Evolutionary conservation across 2,113 vertebrate species (phyloP).

Genomic region (Hyperoodon ampullatus): DNA sequence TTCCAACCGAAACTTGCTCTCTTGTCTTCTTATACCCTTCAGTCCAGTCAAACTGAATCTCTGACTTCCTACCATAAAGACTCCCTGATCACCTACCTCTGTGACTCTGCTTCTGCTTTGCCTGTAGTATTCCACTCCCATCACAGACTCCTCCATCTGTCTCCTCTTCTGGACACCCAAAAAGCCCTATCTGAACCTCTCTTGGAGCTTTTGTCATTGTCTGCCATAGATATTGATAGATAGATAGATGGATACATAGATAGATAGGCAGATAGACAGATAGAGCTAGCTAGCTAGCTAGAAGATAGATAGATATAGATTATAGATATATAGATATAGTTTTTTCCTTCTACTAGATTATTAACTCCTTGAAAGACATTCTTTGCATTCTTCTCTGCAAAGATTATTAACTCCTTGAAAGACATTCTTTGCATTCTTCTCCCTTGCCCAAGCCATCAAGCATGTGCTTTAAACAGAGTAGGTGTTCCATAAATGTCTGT

Average conservation of each 20-base stretch:
- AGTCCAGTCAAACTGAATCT: rapidly evolving
- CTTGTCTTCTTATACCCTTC: not conserved
- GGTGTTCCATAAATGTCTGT: not conserved
- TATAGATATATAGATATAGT: too few relatives aligned
- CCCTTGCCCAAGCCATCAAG: not conserved
- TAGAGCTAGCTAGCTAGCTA: not conserved
- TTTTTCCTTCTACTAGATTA: not conserved
- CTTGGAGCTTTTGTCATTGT: not conserved
- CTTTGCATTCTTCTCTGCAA: not conserved
- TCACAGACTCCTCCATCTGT: not conserved
- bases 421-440: not conserved
- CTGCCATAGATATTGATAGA: not conserved
- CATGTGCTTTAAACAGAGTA: not conserved
- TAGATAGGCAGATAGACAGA: not conserved
- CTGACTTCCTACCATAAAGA: not conserved
- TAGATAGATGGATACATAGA: too few relatives aligned
- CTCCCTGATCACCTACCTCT: too few relatives aligned
- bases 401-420: not conserved
- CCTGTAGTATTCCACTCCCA: not conserved
- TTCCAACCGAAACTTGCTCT: not conserved
- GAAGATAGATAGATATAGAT: too few relatives aligned
- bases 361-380: not conserved
- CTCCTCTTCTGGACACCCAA: not conserved
- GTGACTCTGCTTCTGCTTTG: not conserved
- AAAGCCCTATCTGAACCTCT: not conserved